Conservation (phyloP, 2,888 invertebrate species). For the Andrena marginata region DNA sequence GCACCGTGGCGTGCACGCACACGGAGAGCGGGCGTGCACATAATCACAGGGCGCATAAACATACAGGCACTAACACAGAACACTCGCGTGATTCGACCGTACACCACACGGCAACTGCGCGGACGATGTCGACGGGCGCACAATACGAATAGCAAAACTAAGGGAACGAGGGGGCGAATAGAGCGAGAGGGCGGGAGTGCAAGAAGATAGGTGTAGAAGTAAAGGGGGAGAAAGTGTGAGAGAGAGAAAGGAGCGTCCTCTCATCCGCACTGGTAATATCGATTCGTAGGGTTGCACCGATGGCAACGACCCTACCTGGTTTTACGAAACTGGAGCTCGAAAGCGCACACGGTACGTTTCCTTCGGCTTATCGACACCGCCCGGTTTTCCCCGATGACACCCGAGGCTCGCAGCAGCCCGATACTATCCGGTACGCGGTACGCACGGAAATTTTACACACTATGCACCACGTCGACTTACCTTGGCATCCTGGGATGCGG, state of each 20-base stretch:
- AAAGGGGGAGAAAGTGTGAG: conserved; percentile 57
- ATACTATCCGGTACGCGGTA: conserved; percentile 26
- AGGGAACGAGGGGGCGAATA: conserved; percentile 47
- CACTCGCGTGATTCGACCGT: conserved; percentile 54
- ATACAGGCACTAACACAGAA: conserved; percentile 47
- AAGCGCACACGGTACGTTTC: conserved; percentile 61
- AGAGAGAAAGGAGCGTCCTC: conserved; percentile 47
- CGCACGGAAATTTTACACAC: conserved; percentile 39
- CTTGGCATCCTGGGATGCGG: conserved; percentile 79
- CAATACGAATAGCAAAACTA: conserved; percentile 45
- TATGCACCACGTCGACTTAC: conserved; percentile 76
- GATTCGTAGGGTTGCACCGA: conserved; percentile 80
- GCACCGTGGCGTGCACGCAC: conserved; percentile 36
- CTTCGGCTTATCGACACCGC: conserved; percentile 74
- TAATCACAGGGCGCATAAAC: conserved; percentile 38
- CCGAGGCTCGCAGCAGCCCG: conserved; percentile 52
- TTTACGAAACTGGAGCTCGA: conserved; percentile 57
- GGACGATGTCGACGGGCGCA: conserved; percentile 24
- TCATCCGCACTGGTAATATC: conserved; percentile 69
- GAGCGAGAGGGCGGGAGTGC: conserved; percentile 40
- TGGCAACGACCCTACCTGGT: conserved; percentile 82
- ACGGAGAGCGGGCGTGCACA: conserved; percentile 28
- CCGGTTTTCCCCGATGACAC: conserved; percentile 72
- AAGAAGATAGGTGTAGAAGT: conserved; percentile 42
- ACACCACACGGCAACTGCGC: conserved; percentile 53